A percentile compares a stretch with the other conserved stretches of the same genome.
Evolutionary conservation across 2,113 vertebrate species (phyloP).

Genomic region (Bothrops jararaca): DNA sequence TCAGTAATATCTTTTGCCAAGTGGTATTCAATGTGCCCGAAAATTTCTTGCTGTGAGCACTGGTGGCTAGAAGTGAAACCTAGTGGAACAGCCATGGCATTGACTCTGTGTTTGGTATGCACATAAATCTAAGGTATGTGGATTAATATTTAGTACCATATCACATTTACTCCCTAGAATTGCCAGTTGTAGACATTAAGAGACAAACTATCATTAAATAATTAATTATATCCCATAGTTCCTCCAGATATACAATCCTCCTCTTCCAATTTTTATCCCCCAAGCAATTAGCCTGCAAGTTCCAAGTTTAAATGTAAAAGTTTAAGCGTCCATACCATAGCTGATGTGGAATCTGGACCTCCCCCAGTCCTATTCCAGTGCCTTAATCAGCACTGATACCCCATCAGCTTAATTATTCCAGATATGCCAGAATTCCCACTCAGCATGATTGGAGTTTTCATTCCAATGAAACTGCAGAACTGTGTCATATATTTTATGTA

Average conservation of each 20-base stretch:
- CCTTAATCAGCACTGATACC: background rate
- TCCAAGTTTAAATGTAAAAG: background rate
- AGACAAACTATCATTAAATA: background rate
- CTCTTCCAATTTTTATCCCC: background rate
- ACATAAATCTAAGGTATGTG: background rate
- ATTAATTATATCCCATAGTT: background rate
- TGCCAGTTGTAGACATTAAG: background rate
- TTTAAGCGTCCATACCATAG: background rate
- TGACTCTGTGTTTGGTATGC: background rate
- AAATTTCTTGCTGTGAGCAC: background rate
- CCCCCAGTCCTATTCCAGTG: background rate
- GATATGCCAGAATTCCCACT: background rate
- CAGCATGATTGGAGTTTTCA: background rate
- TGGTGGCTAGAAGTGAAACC: background rate
- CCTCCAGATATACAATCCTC: background rate
- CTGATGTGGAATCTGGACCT: background rate
- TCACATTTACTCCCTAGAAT: background rate
- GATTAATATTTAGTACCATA: background rate
- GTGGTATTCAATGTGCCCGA: background rate
- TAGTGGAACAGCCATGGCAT: background rate
- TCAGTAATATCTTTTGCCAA: background rate
- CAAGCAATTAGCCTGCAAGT: background rate
- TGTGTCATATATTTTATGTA: background rate
- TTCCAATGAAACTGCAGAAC: background rate
- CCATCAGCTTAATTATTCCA: background rate